Evolutionary conservation across 2,113 vertebrate species (phyloP).

Genomic region (Etia nguti): DNA sequence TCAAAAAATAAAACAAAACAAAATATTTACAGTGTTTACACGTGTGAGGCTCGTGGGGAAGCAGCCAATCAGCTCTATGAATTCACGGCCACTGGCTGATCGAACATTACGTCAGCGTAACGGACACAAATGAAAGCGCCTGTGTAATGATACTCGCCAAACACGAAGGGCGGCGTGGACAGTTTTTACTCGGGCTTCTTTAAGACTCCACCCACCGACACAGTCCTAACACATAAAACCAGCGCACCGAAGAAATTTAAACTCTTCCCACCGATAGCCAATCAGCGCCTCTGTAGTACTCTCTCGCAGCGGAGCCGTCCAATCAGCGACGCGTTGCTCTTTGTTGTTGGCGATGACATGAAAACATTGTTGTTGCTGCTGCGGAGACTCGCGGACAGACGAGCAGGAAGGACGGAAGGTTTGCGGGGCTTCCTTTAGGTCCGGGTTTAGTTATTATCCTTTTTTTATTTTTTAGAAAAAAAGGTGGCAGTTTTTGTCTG

Average conservation of each 20-base stretch:
- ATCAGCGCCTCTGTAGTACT: slow-evolving; percentile 36
- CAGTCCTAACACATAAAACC: rapidly evolving
- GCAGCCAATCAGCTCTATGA: slow-evolving; percentile 24
- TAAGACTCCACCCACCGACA: neutral
- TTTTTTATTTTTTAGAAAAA: neutral
- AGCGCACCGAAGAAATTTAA: neutral
- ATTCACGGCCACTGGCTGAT: neutral
- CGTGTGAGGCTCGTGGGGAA: neutral
- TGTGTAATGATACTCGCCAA: rapidly evolving
- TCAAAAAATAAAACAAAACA: neutral
- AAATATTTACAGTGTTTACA: neutral
- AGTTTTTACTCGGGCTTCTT: rapidly evolving
- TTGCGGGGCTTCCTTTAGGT: neutral
- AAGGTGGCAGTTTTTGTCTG: neutral
- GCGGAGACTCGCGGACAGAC: slow-evolving; percentile 6
- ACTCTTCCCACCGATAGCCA: slow-evolving; percentile 25
- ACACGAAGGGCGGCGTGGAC: neutral
- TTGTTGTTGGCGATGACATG: slow-evolving; percentile 73
- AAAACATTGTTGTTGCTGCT: slow-evolving; percentile 68
- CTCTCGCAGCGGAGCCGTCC: neutral
- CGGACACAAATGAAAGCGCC: neutral
- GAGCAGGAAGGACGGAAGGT: neutral
- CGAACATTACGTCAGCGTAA: neutral
- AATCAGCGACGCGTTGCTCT: slow-evolving; percentile 40
- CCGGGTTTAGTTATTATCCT: neutral